Evolutionary conservation across 2,888 invertebrate genomes (phyloP).

Genomic region (Folsomia candida): DNA sequence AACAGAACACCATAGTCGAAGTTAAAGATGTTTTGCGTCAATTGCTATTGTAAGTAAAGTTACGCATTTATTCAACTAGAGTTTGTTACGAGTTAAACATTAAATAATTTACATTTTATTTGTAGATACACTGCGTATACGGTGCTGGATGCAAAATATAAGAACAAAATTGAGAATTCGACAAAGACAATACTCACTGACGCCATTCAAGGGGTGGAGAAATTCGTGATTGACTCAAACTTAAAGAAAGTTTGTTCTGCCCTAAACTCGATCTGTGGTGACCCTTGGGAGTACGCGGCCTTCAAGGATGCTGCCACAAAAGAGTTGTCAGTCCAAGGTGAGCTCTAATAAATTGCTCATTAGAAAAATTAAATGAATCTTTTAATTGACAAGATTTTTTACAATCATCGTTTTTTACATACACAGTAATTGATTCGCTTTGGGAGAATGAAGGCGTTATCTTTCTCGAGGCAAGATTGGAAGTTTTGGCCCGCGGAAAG

Average conservation of each 20-base stretch:
- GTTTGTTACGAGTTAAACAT: too few species aligned
- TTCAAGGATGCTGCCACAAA: too few species aligned
- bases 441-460: constrained; percentile 33
- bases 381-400: too few species aligned
- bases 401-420: too few species aligned
- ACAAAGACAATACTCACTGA: constrained; percentile 8
- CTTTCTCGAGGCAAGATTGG: constrained; percentile 31
- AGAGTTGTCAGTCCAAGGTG: too few species aligned
- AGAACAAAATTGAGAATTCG: background rate
- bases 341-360: too few species aligned
- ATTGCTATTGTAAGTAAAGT: too few species aligned
- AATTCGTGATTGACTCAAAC: background rate
- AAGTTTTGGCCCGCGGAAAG: constrained; percentile 11
- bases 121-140: constrained; percentile 19
- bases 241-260: background rate
- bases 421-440: constrained; percentile 23
- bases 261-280: background rate
- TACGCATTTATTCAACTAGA: too few species aligned
- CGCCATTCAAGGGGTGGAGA: background rate
- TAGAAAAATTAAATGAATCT: too few species aligned
- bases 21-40: too few species aligned
- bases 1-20: too few species aligned
- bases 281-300: too few species aligned
- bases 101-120: constrained; percentile 5
- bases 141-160: constrained; percentile 13